These are phyloP conservation scores for Botia almorhae DNA, from an alignment of 2,797 vertebrate genomes.

Conservation along the genomic window DNA sequence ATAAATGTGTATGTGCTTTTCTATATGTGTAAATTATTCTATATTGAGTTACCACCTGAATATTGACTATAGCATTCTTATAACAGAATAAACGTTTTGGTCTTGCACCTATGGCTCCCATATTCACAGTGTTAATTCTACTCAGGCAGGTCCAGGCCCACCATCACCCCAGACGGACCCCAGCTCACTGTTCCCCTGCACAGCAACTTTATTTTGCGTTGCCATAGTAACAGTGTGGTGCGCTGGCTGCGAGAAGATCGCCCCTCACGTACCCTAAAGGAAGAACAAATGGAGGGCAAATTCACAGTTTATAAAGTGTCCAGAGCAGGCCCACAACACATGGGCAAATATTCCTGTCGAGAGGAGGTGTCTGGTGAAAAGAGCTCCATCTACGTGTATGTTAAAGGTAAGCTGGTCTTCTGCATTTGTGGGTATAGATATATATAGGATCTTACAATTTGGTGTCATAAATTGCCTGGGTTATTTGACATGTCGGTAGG, in stretches of 20 bases:
- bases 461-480: slow-evolving; percentile 5
- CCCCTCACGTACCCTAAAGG: slow-evolving; percentile 55
- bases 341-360: slow-evolving; percentile 86
- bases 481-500: slow-evolving; percentile 21
- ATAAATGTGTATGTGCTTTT: no score
- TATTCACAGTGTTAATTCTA: not conserved
- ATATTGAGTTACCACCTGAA: no score
- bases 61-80: no score
- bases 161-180: slow-evolving; percentile 72
- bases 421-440: not conserved
- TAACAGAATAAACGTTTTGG: not conserved
- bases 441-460: not conserved
- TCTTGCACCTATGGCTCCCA: not conserved
- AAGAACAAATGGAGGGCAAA: slow-evolving; percentile 58
- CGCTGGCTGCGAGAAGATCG: slow-evolving; percentile 84
- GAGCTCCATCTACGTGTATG: slow-evolving; percentile 87
- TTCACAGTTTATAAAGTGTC: slow-evolving; percentile 60
- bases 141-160: slow-evolving; percentile 73
- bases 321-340: slow-evolving; percentile 72
- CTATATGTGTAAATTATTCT: not conserved
- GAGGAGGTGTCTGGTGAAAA: slow-evolving; percentile 74
- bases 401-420: slow-evolving; percentile 83
- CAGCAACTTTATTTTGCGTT: slow-evolving; percentile 76
- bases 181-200: slow-evolving; percentile 77
- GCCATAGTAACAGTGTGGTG: slow-evolving; percentile 75